Conservation (phyloP, 2,113 vertebrate genomes). For the Petroica traversi region DNA sequence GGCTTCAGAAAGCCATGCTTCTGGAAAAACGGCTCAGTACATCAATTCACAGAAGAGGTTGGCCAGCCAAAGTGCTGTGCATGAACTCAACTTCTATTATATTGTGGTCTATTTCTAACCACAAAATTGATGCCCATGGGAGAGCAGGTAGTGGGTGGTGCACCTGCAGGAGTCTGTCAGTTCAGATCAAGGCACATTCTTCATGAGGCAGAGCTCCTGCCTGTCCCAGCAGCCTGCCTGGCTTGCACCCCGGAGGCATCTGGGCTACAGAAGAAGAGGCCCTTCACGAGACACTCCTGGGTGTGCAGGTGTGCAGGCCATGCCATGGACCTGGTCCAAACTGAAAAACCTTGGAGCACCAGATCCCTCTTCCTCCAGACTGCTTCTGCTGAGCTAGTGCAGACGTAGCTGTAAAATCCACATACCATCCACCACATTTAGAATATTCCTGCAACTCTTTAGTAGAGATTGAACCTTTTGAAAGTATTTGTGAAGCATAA, state of each 20-base stretch:
- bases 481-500: not conserved
- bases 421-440: not conserved
- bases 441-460: not conserved
- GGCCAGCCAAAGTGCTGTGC: not conserved
- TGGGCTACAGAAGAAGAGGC: rapidly evolving
- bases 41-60: not conserved
- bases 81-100: not conserved
- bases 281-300: not conserved
- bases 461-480: not conserved
- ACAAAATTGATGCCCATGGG: rapidly evolving
- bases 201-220: not conserved
- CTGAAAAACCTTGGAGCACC: not conserved
- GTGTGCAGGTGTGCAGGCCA: not conserved
- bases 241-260: rapidly evolving
- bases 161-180: not conserved
- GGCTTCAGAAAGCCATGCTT: not conserved
- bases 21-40: not conserved
- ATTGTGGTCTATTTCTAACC: not conserved
- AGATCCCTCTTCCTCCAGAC: not conserved
- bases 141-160: not conserved
- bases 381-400: not conserved
- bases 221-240: not conserved
- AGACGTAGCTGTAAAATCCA: not conserved
- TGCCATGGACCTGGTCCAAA: not conserved
- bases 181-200: not conserved